Base-by-base conservation (phyloP, 1,140 invertebrate genomes). In the Tenebrio molitor region DNA sequence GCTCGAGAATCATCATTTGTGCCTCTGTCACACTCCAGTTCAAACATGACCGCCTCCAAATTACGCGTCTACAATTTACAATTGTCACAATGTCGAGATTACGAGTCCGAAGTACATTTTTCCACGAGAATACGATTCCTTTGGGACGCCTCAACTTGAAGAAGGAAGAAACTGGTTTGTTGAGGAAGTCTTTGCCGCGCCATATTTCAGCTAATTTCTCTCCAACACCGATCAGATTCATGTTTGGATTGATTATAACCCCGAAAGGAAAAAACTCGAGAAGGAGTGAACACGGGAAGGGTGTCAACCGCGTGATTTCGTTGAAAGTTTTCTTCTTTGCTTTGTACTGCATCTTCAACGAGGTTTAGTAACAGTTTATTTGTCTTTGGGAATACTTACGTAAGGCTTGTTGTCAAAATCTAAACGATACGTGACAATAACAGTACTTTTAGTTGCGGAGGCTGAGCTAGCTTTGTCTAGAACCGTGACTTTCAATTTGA, bases 321-420 rank as follows among this genome's bases (percentile, higher is more conserved):
- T 29, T 58, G 2, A 72, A 39, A 10, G 73, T 66, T 8, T 68
- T 70, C 21, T 72, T 74, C 34, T 73, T 67, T 15, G 72, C 29
- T 42, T 80, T 78, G 21, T 76, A 42, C 33, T 71, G 29, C 76
- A 80, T 78, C 78, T 80, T 34, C 8, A 76, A 72, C 2, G n/a
- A 0, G n/a, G n/a, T n/a, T 23, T 36, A 16, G 5, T 3, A 23
- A 44, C 25, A 19, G 12, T 44, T 53, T 10, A 2, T 21, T 12
- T 12, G 16, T 23, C 15, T 69, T 29, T 39, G 15, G n/a, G 36
- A 33, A 34, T 33, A 87, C 88, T 89, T 81, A 92, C 89, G 80
- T 93, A 94, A 76, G 91, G 88, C 21, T 87, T 86, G 79, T 95
- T 95, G 69, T 95, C 91, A 77, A 94, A 95, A 79, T 94, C 89